Conservation (phyloP, 2,797 vertebrate genomes). For the Lepilemur septentrionalis region DNA sequence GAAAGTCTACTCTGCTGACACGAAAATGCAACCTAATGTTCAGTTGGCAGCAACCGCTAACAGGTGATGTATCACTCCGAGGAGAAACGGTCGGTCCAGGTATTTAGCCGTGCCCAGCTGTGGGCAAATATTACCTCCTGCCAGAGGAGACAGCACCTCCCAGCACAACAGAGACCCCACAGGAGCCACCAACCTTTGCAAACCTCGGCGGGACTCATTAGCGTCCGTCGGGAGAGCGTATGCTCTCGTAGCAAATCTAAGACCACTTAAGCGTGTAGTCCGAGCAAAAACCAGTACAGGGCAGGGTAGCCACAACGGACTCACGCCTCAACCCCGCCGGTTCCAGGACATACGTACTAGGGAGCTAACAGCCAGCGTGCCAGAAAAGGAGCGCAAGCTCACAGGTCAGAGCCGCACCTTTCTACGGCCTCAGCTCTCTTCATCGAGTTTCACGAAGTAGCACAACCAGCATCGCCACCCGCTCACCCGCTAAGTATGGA, state of each 20-base stretch:
- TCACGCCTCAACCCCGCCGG: too few relatives aligned
- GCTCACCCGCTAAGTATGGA: background rate
- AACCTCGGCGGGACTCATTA: background rate
- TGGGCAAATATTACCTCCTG: background rate
- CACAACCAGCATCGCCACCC: background rate
- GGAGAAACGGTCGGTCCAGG: background rate
- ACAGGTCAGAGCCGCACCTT: too few relatives aligned
- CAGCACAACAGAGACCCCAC: too few relatives aligned
- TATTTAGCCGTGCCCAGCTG: background rate
- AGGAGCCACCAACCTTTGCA: background rate
- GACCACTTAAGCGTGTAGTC: background rate
- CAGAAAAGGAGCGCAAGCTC: background rate
- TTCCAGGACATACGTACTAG: too few relatives aligned
- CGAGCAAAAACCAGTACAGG: too few relatives aligned
- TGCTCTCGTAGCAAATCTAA: background rate
- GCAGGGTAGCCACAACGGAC: too few relatives aligned
- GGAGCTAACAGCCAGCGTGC: too few relatives aligned
- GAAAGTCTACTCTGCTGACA: background rate
- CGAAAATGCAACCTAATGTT: too few relatives aligned
- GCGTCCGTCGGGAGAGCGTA: background rate
- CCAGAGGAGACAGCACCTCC: background rate
- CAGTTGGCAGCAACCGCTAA: background rate
- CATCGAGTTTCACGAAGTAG: background rate
- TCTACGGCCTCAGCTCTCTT: background rate
- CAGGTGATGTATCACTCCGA: background rate